Evolutionary conservation across 2,113 vertebrate species (phyloP), one percentile per base, ranked within the genome.

Genomic region (Azemiops feae): DNA sequence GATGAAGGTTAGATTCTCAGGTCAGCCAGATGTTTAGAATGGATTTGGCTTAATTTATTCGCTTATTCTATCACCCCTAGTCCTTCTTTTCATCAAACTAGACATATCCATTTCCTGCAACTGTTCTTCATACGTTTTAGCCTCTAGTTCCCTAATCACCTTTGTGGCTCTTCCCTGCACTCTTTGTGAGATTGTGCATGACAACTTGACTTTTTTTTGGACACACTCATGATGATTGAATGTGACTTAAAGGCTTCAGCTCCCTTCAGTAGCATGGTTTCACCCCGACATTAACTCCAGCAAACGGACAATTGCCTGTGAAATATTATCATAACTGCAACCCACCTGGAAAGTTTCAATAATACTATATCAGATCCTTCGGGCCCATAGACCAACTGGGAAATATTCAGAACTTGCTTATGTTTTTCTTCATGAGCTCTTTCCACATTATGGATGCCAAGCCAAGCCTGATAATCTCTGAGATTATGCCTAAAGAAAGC

Each of bases 301-400:
- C 25, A 12, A 39, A 39, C 34, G 9, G 27, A 22, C 25, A 3
- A 81, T 74, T 27, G 7, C 45, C 60, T 22, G 91, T 34, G 23
- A 1, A 89, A 0, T 92, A 90, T 5, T 34, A 5, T 1, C 27
- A 20, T 22, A 9, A 91, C n/a, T 27, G 92, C 52, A 34, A 97
- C 98, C 97, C 88, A 99, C 99, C 98, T 98, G 89, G 98, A 97
- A 43, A 99, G 98, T 94, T 98, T 98, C 94, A 99, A 94, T 85
- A 99, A 97, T 57, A 99, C 98, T 95, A 99, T 96, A 94, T 98
- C 98, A 86, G 99, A 99, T 57, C 98, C 99, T 93, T 98, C 92
- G 0, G 99, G 99, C 1, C 99, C 99, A 81, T 99, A 99, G 8
- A 99, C 98, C 93, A 99, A 95, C 95, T 99, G 98, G 50, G 98